These are phyloP conservation scores for Campylomormyrus tamandua DNA, from an alignment of 2,113 vertebrate genomes.

Conservation along the genomic window DNA sequence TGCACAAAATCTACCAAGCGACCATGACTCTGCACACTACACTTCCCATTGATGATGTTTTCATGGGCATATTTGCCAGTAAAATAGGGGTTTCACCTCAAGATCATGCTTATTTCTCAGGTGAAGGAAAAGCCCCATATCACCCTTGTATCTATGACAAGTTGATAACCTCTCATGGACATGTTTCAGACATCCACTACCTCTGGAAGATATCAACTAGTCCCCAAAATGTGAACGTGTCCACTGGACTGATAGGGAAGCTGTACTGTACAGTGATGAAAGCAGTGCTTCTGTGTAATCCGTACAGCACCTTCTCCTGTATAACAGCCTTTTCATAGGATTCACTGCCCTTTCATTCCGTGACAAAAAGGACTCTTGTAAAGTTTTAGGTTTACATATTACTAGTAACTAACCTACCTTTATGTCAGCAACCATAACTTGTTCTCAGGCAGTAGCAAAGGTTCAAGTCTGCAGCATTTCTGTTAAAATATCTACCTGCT, in stretches of 20 bases:
- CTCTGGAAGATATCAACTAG: conserved; percentile 75
- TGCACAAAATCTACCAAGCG: conserved; percentile 75
- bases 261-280: conserved; percentile 76
- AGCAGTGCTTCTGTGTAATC: conserved; percentile 71
- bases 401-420: background rate
- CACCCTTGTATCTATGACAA: conserved; percentile 86
- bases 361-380: background rate
- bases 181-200: conserved; percentile 62
- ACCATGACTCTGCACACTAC: conserved; percentile 74
- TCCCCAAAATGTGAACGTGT: conserved; percentile 50
- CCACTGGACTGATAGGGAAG: conserved; percentile 60
- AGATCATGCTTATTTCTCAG: conserved; percentile 78
- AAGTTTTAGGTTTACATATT: background rate
- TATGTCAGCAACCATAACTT: background rate
- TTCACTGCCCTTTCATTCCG: background rate
- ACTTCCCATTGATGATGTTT: conserved; percentile 89
- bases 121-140: conserved; percentile 77
- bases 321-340: conserved; percentile 73
- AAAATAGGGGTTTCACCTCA: conserved; percentile 75
- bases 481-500: background rate
- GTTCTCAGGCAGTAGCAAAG: background rate
- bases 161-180: conserved; percentile 93
- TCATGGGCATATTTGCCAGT: conserved; percentile 92
- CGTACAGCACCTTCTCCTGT: conserved; percentile 73
- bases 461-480: background rate